Evolutionary conservation across 2,113 vertebrate genomes (phyloP).

Genomic region (Ifrita kowaldi): DNA sequence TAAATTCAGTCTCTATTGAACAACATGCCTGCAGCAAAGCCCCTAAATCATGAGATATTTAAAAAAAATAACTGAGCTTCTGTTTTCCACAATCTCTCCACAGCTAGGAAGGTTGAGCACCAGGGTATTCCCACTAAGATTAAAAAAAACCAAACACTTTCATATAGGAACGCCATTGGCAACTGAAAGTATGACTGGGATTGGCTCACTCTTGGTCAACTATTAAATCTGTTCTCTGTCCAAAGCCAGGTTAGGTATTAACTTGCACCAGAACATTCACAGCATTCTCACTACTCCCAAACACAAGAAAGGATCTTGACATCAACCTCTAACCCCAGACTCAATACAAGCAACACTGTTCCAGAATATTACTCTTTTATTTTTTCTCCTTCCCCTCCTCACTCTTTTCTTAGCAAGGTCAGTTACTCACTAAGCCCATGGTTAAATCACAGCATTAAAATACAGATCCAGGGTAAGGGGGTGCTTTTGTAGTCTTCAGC

Average conservation of each 20-base stretch:
- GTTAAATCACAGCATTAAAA: not conserved
- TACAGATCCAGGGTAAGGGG: fast-evolving
- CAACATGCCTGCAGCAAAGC: not conserved
- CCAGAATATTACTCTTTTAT: not conserved
- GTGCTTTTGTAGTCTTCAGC: not conserved
- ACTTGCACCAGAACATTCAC: not conserved
- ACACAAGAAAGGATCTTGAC: not conserved
- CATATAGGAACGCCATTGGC: not conserved
- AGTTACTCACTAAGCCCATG: not conserved
- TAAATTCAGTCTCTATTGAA: not conserved
- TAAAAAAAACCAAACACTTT: not conserved
- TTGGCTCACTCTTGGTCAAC: not conserved
- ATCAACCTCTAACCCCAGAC: not conserved
- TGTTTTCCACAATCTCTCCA: not conserved
- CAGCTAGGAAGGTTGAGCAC: not conserved
- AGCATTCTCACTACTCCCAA: not conserved
- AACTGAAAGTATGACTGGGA: not conserved
- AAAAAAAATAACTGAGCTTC: not conserved
- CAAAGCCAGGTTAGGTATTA: not conserved
- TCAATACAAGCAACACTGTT: not conserved
- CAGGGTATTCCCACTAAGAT: not conserved
- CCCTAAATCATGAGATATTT: not conserved
- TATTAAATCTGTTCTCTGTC: not conserved
- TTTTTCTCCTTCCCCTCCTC: not conserved
- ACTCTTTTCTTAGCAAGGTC: not conserved